phyloP scores from a whole-genome alignment of 2,888 invertebrate genomes.

The Cerastoderma edule region DNA sequence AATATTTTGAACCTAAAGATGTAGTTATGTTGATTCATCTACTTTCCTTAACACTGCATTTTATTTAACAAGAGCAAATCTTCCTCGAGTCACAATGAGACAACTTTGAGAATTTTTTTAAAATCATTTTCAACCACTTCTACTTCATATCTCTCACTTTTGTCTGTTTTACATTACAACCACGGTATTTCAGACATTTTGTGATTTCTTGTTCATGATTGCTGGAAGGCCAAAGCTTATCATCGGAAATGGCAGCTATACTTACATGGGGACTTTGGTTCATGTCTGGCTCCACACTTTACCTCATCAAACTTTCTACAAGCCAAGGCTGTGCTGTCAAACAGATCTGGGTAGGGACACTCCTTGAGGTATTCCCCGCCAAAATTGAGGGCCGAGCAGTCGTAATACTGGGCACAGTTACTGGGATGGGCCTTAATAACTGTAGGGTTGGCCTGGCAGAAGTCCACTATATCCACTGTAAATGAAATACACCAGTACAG shows the following conservation, averaged over 20 bases:
- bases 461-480: conserved; percentile 61
- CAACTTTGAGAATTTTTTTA: too few species aligned
- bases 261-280: conserved; percentile 71
- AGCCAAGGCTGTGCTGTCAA: conserved; percentile 48
- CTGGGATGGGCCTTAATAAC: conserved; percentile 61
- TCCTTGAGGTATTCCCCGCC: conserved; percentile 57
- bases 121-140: too few species aligned
- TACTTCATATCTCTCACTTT: too few species aligned
- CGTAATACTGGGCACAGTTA: conserved; percentile 70
- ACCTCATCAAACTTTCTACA: conserved; percentile 65
- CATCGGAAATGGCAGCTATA: conserved; percentile 19
- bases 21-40: too few species aligned
- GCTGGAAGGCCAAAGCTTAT: too few species aligned
- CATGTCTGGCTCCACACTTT: conserved; percentile 63
- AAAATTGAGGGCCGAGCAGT: conserved; percentile 54
- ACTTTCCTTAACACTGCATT: too few species aligned
- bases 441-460: conserved; percentile 62
- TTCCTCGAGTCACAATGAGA: too few species aligned
- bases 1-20: too few species aligned
- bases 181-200: too few species aligned
- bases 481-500: neutral
- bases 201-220: too few species aligned
- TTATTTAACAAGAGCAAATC: too few species aligned
- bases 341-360: conserved; percentile 70
- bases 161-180: too few species aligned